Conservation (phyloP, 1,140 invertebrate genomes). For the Orius insidiosus region DNA sequence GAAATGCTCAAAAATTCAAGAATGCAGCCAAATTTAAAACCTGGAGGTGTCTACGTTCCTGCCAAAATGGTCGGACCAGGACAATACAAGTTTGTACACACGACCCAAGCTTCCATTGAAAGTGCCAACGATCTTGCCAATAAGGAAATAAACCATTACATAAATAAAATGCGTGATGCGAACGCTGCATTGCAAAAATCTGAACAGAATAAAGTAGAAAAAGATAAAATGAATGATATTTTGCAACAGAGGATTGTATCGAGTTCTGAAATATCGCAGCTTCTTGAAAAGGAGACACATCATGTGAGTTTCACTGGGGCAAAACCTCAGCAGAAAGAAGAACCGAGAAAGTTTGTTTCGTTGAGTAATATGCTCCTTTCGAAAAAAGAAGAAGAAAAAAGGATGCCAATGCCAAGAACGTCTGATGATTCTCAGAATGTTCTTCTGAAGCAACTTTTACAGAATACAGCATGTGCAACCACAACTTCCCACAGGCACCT, state of each 20-base stretch:
- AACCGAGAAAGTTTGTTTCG: constrained; percentile 18
- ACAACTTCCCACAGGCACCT: constrained; percentile 33
- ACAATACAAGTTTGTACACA: too few species aligned
- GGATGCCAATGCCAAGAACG: constrained; percentile 8
- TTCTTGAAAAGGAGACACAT: constrained; percentile 15
- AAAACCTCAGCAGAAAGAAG: constrained; percentile 14
- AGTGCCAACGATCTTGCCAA: too few species aligned
- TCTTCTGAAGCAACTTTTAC: constrained; percentile 70
- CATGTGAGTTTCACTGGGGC: constrained; percentile 3
- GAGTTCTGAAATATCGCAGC: constrained; percentile 10
- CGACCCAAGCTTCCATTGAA: too few species aligned
- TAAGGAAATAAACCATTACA: neutral
- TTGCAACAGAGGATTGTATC: constrained; percentile 18
- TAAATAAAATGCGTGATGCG: neutral
- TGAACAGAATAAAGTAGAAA: too few species aligned
- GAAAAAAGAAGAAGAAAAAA: constrained; percentile 16
- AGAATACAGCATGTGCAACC: constrained; percentile 57
- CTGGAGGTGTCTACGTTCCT: constrained; percentile 10
- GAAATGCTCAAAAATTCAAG: constrained; percentile 10
- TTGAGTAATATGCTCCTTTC: constrained; percentile 18
- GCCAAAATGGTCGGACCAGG: constrained; percentile 1
- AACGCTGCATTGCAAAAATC: too few species aligned
- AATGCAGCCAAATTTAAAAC: constrained; percentile 6
- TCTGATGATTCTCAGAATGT: constrained; percentile 71
- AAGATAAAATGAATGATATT: constrained; percentile 4